A percentile compares a stretch with the other conserved stretches of the same genome.
These are phyloP conservation scores for Microcebus griseorufus DNA, from an alignment of 2,113 vertebrate species.

Conservation along the genomic window DNA sequence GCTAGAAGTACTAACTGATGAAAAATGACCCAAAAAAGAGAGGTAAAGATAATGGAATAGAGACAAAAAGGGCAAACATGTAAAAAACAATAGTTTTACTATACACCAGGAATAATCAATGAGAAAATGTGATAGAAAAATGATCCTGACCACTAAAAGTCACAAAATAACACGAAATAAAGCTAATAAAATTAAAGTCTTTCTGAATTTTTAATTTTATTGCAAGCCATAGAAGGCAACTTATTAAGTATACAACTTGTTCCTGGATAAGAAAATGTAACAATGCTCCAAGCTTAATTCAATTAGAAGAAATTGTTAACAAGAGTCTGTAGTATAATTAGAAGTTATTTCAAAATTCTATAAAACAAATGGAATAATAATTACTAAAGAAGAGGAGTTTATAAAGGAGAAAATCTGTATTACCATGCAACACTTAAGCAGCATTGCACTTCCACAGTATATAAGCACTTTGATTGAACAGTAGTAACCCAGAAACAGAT, in stretches of 20 bases:
- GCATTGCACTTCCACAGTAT: accelerated
- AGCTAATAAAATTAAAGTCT: background rate
- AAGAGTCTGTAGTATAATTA: background rate
- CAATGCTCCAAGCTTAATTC: background rate
- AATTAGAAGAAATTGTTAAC: background rate
- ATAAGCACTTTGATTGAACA: background rate
- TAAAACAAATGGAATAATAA: background rate
- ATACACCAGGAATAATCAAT: background rate
- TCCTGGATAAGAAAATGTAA: background rate
- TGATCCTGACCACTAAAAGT: background rate
- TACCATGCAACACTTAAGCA: background rate
- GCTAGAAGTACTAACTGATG: background rate
- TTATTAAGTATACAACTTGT: background rate
- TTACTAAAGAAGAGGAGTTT: background rate
- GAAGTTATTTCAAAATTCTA: background rate
- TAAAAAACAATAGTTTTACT: background rate
- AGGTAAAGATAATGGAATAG: background rate
- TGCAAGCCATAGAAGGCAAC: background rate
- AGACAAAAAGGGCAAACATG: background rate
- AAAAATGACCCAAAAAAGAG: background rate
- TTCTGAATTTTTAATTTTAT: background rate
- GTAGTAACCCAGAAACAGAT: background rate
- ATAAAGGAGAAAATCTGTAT: no score
- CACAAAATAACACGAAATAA: background rate
- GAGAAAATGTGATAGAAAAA: background rate